Conservation (phyloP, 2,797 vertebrate species). For the Halcyon smyrnensis region DNA sequence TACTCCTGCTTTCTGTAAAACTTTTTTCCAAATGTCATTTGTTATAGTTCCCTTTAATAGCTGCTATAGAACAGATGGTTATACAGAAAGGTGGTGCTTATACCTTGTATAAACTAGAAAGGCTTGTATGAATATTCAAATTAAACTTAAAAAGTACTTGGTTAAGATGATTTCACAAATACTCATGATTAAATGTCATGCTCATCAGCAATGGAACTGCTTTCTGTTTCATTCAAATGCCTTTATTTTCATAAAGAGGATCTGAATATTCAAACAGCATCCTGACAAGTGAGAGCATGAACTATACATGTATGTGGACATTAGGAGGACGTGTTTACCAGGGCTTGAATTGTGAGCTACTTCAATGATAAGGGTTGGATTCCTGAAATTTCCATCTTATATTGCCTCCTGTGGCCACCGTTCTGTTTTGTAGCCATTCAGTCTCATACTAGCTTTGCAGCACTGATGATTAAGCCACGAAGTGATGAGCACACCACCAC, state of each 20-base stretch:
- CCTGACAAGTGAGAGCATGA: not conserved
- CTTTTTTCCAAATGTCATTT: not conserved
- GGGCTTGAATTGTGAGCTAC: rapidly evolving
- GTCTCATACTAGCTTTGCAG: not conserved
- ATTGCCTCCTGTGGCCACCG: rapidly evolving
- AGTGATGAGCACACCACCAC: rapidly evolving
- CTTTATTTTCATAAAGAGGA: not conserved
- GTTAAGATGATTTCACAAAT: not conserved
- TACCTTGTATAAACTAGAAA: not conserved
- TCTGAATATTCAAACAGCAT: not conserved
- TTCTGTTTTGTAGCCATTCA: not conserved
- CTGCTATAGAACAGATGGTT: not conserved
- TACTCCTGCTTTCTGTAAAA: not conserved
- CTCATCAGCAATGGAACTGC: not conserved
- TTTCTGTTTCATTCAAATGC: not conserved
- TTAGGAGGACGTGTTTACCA: not conserved
- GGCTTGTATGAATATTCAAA: not conserved
- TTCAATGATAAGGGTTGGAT: not conserved
- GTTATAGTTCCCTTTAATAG: not conserved
- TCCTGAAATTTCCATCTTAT: not conserved
- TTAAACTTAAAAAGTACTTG: not conserved
- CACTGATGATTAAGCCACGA: not conserved
- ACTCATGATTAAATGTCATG: not conserved
- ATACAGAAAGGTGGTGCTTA: not conserved
- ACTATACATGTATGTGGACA: not conserved